phyloP scores from a whole-genome alignment of 2,888 invertebrate genomes.

The Cerastis rubricosa region DNA sequence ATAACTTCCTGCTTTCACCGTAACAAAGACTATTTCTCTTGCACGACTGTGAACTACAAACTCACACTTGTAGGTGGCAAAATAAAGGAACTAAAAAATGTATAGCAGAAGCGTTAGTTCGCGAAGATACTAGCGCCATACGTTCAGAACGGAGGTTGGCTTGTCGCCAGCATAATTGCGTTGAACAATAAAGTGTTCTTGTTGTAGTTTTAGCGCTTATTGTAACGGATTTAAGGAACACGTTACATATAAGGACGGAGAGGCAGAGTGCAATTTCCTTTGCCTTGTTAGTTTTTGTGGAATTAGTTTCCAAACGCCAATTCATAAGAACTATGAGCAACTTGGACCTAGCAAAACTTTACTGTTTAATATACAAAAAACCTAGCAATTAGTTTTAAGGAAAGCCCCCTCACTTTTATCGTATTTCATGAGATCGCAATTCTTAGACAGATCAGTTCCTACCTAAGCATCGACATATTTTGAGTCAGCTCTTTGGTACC shows the following conservation, averaged over 20 bases:
- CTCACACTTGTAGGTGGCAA: slow-evolving; percentile 62
- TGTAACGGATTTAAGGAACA: slow-evolving; percentile 31
- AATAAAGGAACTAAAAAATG: slow-evolving; percentile 60
- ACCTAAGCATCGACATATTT: too few species aligned
- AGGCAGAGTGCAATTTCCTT: not conserved
- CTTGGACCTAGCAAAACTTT: not conserved
- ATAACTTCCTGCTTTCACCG: slow-evolving; percentile 87
- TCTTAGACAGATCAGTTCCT: too few species aligned
- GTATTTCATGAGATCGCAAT: not conserved
- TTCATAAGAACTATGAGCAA: not conserved
- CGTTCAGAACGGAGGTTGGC: slow-evolving; percentile 16
- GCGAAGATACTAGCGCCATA: slow-evolving; percentile 61
- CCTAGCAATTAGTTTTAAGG: not conserved
- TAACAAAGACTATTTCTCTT: slow-evolving; percentile 76
- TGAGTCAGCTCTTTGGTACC: too few species aligned
- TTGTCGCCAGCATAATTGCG: slow-evolving; percentile 52
- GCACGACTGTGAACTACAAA: slow-evolving; percentile 63
- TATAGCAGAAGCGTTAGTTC: slow-evolving; percentile 1
- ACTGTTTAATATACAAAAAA: not conserved
- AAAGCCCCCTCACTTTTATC: not conserved
- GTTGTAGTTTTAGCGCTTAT: slow-evolving; percentile 39
- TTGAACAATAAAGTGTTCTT: slow-evolving; percentile 62
- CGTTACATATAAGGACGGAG: not conserved
- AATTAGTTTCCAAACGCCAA: not conserved
- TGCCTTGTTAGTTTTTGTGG: not conserved